Evolutionary conservation across 2,113 vertebrate species (phyloP), one percentile per base, ranked within the genome.

Genomic region (Alethe diademata): DNA sequence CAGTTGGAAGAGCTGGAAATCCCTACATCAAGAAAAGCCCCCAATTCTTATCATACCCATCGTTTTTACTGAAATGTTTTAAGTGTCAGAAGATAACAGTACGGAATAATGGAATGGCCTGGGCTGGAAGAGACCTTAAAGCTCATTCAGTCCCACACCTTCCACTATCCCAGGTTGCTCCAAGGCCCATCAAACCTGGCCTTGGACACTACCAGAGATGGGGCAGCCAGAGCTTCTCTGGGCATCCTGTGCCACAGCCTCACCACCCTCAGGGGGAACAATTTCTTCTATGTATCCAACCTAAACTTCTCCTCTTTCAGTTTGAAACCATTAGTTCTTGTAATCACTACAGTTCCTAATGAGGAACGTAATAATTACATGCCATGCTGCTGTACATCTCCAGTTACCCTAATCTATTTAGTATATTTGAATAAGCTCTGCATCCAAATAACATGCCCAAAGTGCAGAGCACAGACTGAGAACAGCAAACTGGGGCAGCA

Each of bases 161-260:
- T 33, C 26, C 72, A 33, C 18, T 28, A 1, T 6, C 26, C 33
- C 45, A 61, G 23, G 18, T 0, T 12, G 26, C 23, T 69, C 28
- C 38, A 43, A 53, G 18, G 33, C 33, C 19, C 6, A 2, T 28
- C 38, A 54, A 53, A 2, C 26, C 22, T 0, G 2, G 36, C 22
- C 62, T 28, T 26, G 54, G 23, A 6, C 45, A 53, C 8, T 45
- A 0, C 22, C 72, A 86, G 53, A 33, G 26, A 36, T 22, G 31
- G 17, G 11, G 31, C 11, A 76, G 8, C 17, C 38, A 51, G 36
- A 58, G 22, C 4, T 51, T 0, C 45, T 28, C 14, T 43, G 18
- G 43, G 22, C 14, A 51, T 1, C 17, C 45, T 38, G 26, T 43
- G 45, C 62, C 33, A 78, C 8, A 9, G 28, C 72, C 38, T 28